Base-by-base conservation (phyloP, 2,797 vertebrate species). In the Arnoldichthys spilopterus region DNA sequence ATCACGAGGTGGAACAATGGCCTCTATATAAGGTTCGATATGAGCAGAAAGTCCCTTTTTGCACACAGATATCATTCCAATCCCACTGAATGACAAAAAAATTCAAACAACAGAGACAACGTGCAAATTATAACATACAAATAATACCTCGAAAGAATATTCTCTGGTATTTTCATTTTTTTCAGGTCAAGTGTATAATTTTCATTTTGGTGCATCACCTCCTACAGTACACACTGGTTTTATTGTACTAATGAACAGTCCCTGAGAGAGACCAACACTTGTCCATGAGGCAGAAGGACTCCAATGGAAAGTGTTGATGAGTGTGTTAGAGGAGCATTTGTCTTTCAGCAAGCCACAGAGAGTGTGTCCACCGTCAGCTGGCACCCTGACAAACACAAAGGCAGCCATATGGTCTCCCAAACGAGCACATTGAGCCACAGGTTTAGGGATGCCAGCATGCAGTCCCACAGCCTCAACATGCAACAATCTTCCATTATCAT, bases 331-430 rank as follows among this genome's bases (percentile, higher is more conserved):
- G 26, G 81, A 87, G 82, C 83, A 87, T 87, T 90, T 91, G 87
- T 89, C 86, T 81, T 72, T 85, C 82, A 67, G 77, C 83, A 63
- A 71, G 83, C 74, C 84, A 54, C 85, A 78, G 84, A 37, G 83
- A 85, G 87, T 82, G 51, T 82, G 83, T 85, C 89, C 80, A 79
- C 80, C 76, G 86, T 90, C 87, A 84, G 40, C 84, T 92, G 91
- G 91, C 90, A 83, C 61, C 22, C 49, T 70, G 88, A 90, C 90
- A 92, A 83, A 78, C 75, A 86, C 87, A 88, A 77, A 87, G 85
- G 72, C 63, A 81, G 85, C 90, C 91, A 93, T 92, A 93, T 92
- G 92, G 89, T 85, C 78, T 58, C 67, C 62, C 59, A 74, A 63
- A 79, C n/a, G 62, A 69, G 56, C 12, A 20, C 66, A 67, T 26